Conservation (phyloP, 2,797 vertebrate genomes). For the Pipistrellus pipistrellus region DNA sequence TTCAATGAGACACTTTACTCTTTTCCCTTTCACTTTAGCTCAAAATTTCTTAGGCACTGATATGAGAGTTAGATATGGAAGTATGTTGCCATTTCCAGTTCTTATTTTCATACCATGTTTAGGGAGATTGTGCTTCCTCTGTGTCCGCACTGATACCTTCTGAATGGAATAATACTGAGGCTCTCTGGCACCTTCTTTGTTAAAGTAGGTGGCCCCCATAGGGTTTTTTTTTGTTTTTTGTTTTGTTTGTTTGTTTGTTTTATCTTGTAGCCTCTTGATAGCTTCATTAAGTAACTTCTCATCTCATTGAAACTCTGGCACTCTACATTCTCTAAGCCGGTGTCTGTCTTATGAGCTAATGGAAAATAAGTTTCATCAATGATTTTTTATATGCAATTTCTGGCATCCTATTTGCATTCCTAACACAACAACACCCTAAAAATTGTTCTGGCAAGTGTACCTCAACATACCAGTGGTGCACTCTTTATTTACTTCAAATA, state of each 20-base stretch:
- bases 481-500: background rate
- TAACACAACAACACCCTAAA: background rate
- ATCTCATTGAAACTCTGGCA: background rate
- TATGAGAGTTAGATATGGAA: background rate
- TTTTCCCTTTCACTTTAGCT: background rate
- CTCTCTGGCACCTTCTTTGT: background rate
- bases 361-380: background rate
- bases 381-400: background rate
- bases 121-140: background rate
- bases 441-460: background rate
- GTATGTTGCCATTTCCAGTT: background rate
- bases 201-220: background rate
- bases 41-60: background rate
- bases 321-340: background rate
- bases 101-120: background rate
- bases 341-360: background rate
- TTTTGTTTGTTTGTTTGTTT: too few species aligned
- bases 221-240: background rate
- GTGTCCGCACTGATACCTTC: background rate
- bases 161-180: background rate
- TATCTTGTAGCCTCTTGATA: background rate
- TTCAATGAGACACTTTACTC: background rate
- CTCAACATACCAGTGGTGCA: background rate
- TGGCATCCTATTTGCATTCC: background rate
- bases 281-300: conserved; percentile 11